Evolutionary conservation across 2,888 invertebrate genomes (phyloP).

Genomic region (Noctua janthina): DNA sequence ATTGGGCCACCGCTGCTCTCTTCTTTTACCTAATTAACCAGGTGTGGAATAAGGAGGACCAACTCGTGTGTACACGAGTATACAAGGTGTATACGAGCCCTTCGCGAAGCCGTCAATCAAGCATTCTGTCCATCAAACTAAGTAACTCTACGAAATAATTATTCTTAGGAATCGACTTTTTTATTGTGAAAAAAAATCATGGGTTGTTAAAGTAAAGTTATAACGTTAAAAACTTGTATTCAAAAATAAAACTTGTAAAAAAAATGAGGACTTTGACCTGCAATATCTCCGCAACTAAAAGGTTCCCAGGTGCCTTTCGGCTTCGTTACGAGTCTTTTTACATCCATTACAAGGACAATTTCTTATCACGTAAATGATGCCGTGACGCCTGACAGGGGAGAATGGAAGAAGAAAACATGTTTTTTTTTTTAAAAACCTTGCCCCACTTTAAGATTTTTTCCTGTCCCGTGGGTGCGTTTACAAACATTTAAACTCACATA

Average conservation of each 20-base stretch:
- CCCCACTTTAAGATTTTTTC: no score
- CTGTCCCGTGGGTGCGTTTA: no score
- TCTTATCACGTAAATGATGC: no score
- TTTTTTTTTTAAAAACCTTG: no score
- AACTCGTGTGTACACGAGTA: no score
- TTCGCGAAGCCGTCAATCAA: neutral
- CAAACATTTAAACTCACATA: no score
- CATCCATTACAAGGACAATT: neutral
- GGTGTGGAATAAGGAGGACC: no score
- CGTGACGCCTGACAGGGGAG: no score
- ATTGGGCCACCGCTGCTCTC: no score
- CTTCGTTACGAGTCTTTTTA: neutral
- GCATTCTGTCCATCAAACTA: neutral
- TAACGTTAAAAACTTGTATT: neutral
- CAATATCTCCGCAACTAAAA: neutral
- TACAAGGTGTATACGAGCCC: neutral
- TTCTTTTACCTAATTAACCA: no score
- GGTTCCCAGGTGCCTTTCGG: neutral
- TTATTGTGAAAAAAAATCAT: neutral
- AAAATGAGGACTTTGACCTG: neutral
- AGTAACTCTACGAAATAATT: neutral
- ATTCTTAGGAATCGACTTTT: neutral
- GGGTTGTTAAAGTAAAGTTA: neutral
- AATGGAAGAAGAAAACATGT: no score
- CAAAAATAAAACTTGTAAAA: neutral